phyloP scores from a whole-genome alignment of 2,888 invertebrate species.

The Blera fallax region DNA sequence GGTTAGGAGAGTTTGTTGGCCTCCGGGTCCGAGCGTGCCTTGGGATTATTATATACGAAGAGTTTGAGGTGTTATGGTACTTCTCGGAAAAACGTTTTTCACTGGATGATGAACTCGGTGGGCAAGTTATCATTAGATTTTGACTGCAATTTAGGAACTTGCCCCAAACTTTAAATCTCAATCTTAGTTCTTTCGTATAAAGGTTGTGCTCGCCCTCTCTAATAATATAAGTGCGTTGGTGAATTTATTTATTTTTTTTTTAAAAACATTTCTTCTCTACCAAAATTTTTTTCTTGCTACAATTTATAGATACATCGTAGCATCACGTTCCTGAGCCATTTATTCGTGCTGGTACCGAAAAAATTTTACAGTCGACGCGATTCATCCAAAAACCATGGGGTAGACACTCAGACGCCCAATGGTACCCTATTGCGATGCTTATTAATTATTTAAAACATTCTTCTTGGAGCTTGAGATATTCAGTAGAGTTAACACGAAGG shows the following conservation, averaged over 20 bases:
- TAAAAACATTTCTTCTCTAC: neutral
- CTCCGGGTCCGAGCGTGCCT: slow-evolving; percentile 5
- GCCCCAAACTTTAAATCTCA: slow-evolving; percentile 24
- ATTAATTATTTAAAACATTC: slow-evolving; percentile 70
- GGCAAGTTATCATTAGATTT: slow-evolving; percentile 40
- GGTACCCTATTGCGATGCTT: slow-evolving; percentile 64
- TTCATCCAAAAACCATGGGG: slow-evolving; percentile 59
- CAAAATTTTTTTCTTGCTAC: neutral
- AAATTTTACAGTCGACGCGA: slow-evolving; percentile 57
- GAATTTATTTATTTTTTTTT: slow-evolving; percentile 24
- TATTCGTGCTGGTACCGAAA: slow-evolving; percentile 40
- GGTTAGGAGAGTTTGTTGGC: slow-evolving; percentile 35
- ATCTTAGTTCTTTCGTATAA: neutral
- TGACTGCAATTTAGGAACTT: slow-evolving; percentile 37
- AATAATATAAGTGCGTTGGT: slow-evolving; percentile 64
- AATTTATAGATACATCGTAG: slow-evolving; percentile 64
- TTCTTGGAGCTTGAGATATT: slow-evolving; percentile 15
- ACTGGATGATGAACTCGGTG: slow-evolving; percentile 29
- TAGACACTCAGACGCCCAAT: slow-evolving; percentile 51
- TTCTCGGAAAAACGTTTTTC: neutral
- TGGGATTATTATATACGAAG: slow-evolving; percentile 14
- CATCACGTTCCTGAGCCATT: slow-evolving; percentile 72
- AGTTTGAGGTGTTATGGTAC: neutral
- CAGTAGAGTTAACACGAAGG: slow-evolving; percentile 1
- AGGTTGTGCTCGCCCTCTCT: slow-evolving; percentile 2